These are phyloP conservation scores for Myripristis murdjan DNA, from an alignment of 2,797 vertebrate genomes.

Conservation along the genomic window DNA sequence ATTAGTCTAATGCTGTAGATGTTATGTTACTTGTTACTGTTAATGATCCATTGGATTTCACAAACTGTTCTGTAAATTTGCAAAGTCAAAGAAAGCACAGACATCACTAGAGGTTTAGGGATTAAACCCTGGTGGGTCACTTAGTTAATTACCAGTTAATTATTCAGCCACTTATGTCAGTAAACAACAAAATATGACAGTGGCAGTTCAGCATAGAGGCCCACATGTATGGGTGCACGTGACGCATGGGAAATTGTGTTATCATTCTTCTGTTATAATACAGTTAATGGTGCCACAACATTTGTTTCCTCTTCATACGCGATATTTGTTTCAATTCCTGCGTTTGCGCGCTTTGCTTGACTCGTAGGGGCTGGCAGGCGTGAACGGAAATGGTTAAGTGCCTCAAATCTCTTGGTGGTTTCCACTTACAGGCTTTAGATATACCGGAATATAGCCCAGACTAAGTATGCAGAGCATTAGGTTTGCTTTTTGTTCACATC, in stretches of 20 bases:
- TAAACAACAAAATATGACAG: not conserved
- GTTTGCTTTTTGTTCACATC: not conserved
- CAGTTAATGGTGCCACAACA: conserved; percentile 29
- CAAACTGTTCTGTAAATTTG: conserved; percentile 7
- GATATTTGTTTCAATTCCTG: conserved; percentile 54
- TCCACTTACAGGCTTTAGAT: conserved; percentile 52
- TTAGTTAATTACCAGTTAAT: not conserved
- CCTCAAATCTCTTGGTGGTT: conserved; percentile 69
- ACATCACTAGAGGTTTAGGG: not conserved
- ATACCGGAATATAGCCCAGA: conserved; percentile 42
- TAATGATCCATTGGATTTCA: not conserved
- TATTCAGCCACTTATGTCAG: not conserved
- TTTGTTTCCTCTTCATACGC: conserved; percentile 51
- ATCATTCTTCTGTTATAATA: conserved; percentile 11
- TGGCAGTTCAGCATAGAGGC: too few relatives aligned
- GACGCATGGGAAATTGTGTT: not conserved
- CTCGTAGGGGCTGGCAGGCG: conserved; percentile 52
- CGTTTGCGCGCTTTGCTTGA: conserved; percentile 30
- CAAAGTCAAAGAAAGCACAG: not conserved
- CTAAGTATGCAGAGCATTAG: conserved; percentile 13
- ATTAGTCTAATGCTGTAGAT: conserved; percentile 9
- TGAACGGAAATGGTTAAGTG: conserved; percentile 71
- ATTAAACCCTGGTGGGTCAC: not conserved
- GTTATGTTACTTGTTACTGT: not conserved
- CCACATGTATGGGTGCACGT: not conserved